Evolutionary conservation across 2,113 vertebrate genomes (phyloP), one percentile per base, ranked within the genome.

Genomic region (Ptychochromis oligacanthus): DNA sequence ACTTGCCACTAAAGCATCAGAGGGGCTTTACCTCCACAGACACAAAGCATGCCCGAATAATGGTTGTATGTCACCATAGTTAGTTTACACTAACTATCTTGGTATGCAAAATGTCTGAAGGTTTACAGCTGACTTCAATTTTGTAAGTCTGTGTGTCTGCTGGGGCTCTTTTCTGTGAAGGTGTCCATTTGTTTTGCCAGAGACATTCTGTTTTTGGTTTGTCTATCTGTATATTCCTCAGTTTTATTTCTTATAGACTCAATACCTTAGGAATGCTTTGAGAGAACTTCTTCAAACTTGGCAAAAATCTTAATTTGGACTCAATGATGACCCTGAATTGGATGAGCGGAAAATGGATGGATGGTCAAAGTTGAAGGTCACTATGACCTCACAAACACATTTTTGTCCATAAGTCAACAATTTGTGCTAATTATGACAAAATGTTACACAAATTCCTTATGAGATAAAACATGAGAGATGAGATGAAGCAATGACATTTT

Each of bases 21-120:
- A 8, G 1, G 86, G 74, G 49, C 28, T 56, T 38, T 52, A 72
- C 20, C 43, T 65, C 49, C 34, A 49, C 31, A 84, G 85, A 91
- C 89, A 84, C 89, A 91, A 80, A 89, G 80, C 85, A 34, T 74
- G 82, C 84, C 90, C 81, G 81, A 77, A 64, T 36, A 65, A 57
- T 59, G 79, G 76, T 75, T 60, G 36, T 75, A 77, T 89, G 83
- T 91, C 92, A 84, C 22, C 65, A 4, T 7, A 79, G 84, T 28
- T 7, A 79, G 84, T 28, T 76, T 92, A 91, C 91, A 92, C 81
- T 86, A 86, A 92, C 81, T 86, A 86, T 89, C 81, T 76, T 17
- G n/a, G 28, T 24, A 64, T 57, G 80, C 31, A 57, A 58, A 57
- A 77, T 72, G 77, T 83, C 77, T 81, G 64, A 83, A 31, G 62